Evolutionary conservation across 2,797 vertebrate genomes (phyloP).

Genomic region (Amphiprion clarkii): DNA sequence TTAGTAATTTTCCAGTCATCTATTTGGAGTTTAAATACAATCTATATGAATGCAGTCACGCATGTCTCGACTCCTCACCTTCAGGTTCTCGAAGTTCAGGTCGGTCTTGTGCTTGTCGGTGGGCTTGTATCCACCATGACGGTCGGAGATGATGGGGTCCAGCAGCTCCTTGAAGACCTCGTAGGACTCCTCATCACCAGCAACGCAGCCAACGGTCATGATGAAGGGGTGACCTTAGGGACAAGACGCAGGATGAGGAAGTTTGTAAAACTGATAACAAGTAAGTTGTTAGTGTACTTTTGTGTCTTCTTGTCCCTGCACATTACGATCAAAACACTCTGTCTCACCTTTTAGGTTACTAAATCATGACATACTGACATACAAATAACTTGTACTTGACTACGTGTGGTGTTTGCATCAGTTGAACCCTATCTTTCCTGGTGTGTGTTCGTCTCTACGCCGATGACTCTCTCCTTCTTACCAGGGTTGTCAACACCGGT

Average conservation of each 20-base stretch:
- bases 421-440: neutral
- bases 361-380: too few relatives aligned
- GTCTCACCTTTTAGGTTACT: too few relatives aligned
- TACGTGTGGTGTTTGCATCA: neutral
- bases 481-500: slow-evolving; percentile 96
- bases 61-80: slow-evolving; percentile 46
- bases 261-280: neutral
- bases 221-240: slow-evolving; percentile 93
- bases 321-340: too few relatives aligned
- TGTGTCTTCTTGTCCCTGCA: neutral
- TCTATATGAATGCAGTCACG: neutral
- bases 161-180: slow-evolving; percentile 92
- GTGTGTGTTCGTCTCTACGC: slow-evolving; percentile 9
- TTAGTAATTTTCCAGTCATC: too few relatives aligned
- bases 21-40: too few relatives aligned
- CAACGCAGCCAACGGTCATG: slow-evolving; percentile 96
- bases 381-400: too few relatives aligned
- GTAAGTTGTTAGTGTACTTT: neutral
- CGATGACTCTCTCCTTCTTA: slow-evolving; percentile 63
- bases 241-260: neutral
- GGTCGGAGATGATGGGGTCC: slow-evolving; percentile 92
- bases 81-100: slow-evolving; percentile 95
- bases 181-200: slow-evolving; percentile 94
- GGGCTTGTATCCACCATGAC: slow-evolving; percentile 93
- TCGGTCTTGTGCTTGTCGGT: slow-evolving; percentile 95